Evolutionary conservation across 2,888 invertebrate genomes (phyloP), one percentile per base, ranked within the genome.

Genomic region (Eudiplozoon nipponicum): DNA sequence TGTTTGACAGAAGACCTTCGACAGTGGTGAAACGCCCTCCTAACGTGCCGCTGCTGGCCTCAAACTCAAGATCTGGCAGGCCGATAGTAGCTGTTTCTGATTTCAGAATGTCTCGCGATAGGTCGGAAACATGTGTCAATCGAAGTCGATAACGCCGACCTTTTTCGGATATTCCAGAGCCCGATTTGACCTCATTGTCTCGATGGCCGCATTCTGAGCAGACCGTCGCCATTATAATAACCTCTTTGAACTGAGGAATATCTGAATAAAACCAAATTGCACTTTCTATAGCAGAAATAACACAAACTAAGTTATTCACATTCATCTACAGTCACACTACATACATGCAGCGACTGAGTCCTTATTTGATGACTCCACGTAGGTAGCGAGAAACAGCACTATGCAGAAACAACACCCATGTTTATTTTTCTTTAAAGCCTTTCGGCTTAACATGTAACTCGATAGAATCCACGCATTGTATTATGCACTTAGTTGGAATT

Each of bases 171-270:
- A 86, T 70, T 0, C 84, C 84, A 15, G 73, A 67, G 0, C 80
- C 80, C 0, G 78, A 73, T 57, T 90, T 86, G 0, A 94, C 81
- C 64, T 94, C 94, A 54, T 78, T 90, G 2, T 84, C 80, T 49
- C 73, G 68, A 51, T 70, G 67, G 0, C 90, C 90, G 58, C 94
- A 94, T 0, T 55, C 54, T 13, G 84, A 81, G 56, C 94, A 98
- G 0, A 61, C 65, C 0, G 81, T 81, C 1, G 86, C 80, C 90
- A 94, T 94, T 44, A 98, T 78, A 0, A 94, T 71, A 3, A 57
- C 78, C 55, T 90, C 76, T 59, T 94, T 90, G 59, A 94, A 98
- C 56, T 80, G 72, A 0, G 94, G 94, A 53, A 94, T 78, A 48
- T 70, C 69, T n/a, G n/a, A n/a, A n/a, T n/a, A n/a, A n/a, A n/a